Evolutionary conservation across 2,888 invertebrate species (phyloP).

Genomic region (Leptinotarsa peninsularis): DNA sequence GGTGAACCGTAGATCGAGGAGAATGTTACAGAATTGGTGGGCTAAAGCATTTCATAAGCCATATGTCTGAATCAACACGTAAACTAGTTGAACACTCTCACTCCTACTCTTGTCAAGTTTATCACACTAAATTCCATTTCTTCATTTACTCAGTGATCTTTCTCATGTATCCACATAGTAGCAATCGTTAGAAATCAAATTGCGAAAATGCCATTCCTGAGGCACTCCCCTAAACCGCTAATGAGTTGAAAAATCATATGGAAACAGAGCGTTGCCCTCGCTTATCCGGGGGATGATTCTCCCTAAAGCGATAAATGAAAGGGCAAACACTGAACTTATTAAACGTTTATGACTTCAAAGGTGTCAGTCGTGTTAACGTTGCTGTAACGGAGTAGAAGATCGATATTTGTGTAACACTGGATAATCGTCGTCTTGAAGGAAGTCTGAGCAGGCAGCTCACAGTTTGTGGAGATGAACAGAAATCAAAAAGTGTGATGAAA

Average conservation of each 20-base stretch:
- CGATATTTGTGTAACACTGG: conserved; percentile 19
- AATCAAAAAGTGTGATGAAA: not conserved
- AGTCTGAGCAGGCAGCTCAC: not conserved
- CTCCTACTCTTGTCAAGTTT: too few relatives aligned
- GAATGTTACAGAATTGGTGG: too few relatives aligned
- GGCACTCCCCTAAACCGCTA: not conserved
- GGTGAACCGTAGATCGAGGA: too few relatives aligned
- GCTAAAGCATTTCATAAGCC: too few relatives aligned
- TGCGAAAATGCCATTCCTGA: not conserved
- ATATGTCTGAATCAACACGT: too few relatives aligned
- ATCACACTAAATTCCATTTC: too few relatives aligned
- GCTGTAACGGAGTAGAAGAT: conserved; percentile 16
- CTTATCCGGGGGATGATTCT: conserved; percentile 27
- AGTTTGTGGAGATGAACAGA: not conserved
- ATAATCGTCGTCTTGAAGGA: not conserved
- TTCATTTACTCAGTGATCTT: too few relatives aligned
- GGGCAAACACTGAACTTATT: conserved; percentile 34
- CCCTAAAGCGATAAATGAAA: conserved; percentile 38
- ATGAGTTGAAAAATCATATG: conserved; percentile 22
- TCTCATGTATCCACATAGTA: too few relatives aligned
- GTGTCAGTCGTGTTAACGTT: conserved; percentile 24
- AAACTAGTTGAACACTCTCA: too few relatives aligned
- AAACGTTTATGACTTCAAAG: conserved; percentile 24
- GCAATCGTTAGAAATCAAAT: not conserved
- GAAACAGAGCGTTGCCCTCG: conserved; percentile 27